Evolutionary conservation across 2,797 vertebrate species (phyloP).

Genomic region (Manis javanica): DNA sequence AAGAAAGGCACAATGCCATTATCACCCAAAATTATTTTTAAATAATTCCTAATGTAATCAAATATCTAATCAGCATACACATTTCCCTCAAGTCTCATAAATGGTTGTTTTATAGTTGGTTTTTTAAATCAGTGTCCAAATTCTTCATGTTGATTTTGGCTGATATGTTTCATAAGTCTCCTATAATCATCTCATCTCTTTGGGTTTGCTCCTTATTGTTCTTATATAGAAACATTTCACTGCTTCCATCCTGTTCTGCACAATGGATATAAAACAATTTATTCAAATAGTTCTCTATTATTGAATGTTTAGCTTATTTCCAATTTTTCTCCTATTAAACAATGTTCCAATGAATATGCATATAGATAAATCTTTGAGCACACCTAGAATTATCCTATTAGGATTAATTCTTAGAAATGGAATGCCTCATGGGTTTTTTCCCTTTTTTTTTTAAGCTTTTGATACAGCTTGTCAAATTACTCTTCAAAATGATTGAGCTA

Average conservation of each 20-base stretch:
- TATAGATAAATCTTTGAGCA: conserved; percentile 73
- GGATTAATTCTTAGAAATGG: conserved; percentile 72
- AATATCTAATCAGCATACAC: background rate
- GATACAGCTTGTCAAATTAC: conserved; percentile 74
- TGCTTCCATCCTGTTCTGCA: conserved; percentile 11
- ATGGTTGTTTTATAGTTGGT: background rate
- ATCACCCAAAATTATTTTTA: conserved; percentile 27
- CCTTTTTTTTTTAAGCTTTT: conserved; percentile 59
- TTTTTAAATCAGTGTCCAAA: conserved; percentile 46
- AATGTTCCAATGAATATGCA: conserved; percentile 76
- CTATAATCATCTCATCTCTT: background rate
- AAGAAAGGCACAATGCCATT: background rate
- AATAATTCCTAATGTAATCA: conserved; percentile 34
- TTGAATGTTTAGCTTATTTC: conserved; percentile 61
- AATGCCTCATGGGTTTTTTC: conserved; percentile 63
- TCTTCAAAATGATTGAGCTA: conserved; percentile 78
- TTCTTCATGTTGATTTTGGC: conserved; percentile 9
- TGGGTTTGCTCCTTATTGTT: conserved; percentile 23
- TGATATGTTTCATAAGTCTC: conserved; percentile 55
- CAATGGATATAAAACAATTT: conserved; percentile 11
- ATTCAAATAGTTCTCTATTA: conserved; percentile 64
- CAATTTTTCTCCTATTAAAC: conserved; percentile 67
- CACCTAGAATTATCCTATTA: conserved; percentile 79
- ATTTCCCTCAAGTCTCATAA: background rate
- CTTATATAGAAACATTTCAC: conserved; percentile 56